Conservation (phyloP, 2,797 vertebrate genomes). For the Menidia menidia region DNA sequence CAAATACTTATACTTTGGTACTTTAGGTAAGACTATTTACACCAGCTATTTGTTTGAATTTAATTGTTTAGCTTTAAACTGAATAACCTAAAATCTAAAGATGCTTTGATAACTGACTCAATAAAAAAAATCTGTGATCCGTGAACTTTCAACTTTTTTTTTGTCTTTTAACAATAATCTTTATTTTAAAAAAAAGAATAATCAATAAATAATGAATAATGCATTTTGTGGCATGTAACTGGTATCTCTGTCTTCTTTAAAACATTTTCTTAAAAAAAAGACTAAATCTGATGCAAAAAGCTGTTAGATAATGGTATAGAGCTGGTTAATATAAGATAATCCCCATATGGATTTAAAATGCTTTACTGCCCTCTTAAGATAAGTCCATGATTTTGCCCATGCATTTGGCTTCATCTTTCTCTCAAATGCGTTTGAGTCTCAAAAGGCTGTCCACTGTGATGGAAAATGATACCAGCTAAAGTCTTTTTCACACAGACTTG, state of each 20-base stretch:
- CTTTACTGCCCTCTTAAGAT: constrained; percentile 1
- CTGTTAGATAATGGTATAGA: neutral
- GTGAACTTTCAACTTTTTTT: too few species aligned
- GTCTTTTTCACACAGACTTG: constrained; percentile 12
- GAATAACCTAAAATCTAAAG: too few species aligned
- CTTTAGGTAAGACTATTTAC: too few species aligned
- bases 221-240: neutral
- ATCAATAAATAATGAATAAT: too few species aligned
- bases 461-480: neutral
- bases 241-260: neutral
- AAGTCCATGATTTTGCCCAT: neutral
- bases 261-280: too few species aligned
- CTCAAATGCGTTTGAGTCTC: constrained; percentile 23
- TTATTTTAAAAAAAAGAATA: too few species aligned
- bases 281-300: neutral
- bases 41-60: too few species aligned
- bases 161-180: too few species aligned
- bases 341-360: constrained; percentile 3
- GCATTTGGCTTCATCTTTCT: constrained; percentile 5
- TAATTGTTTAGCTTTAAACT: too few species aligned
- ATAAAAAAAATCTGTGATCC: too few species aligned
- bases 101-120: too few species aligned
- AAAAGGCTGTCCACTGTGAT: constrained; percentile 10
- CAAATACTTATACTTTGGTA: too few species aligned
- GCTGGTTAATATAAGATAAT: neutral